A percentile compares a stretch with the other conserved stretches of the same genome.
Evolutionary conservation across 2,797 vertebrate species (phyloP).

Genomic region (Euphonia xanthogaster): DNA sequence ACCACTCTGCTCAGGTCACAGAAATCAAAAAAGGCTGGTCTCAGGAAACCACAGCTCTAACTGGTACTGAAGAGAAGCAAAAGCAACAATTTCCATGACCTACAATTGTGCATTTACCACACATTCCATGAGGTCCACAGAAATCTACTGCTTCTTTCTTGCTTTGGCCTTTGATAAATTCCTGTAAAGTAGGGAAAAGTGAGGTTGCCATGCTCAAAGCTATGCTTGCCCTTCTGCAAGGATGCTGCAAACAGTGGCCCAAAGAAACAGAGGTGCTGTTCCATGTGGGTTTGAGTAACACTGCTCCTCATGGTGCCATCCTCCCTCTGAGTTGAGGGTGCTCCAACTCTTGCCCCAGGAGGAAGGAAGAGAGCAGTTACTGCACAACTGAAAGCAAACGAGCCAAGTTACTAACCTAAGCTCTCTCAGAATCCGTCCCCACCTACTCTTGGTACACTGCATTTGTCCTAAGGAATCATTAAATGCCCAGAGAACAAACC

Average conservation of each 20-base stretch:
- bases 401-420: background rate
- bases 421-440: background rate
- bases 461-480: background rate
- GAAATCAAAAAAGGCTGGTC: background rate
- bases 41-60: slow-evolving; percentile 13
- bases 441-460: background rate
- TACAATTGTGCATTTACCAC: background rate
- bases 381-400: background rate
- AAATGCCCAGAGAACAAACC: background rate
- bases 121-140: background rate
- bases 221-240: background rate
- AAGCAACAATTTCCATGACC: background rate
- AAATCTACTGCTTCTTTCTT: background rate
- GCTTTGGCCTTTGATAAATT: background rate
- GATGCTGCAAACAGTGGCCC: background rate
- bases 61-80: background rate
- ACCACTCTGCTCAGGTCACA: background rate
- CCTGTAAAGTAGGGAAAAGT: background rate
- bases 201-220: background rate
- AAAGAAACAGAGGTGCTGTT: background rate
- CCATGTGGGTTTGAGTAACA: background rate
- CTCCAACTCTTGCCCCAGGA: background rate
- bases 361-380: background rate
- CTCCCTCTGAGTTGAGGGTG: background rate
- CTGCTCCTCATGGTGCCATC: background rate